These are phyloP conservation scores for Oxygymnocypris stewartii DNA, from an alignment of 2,113 vertebrate species.

Conservation along the genomic window DNA sequence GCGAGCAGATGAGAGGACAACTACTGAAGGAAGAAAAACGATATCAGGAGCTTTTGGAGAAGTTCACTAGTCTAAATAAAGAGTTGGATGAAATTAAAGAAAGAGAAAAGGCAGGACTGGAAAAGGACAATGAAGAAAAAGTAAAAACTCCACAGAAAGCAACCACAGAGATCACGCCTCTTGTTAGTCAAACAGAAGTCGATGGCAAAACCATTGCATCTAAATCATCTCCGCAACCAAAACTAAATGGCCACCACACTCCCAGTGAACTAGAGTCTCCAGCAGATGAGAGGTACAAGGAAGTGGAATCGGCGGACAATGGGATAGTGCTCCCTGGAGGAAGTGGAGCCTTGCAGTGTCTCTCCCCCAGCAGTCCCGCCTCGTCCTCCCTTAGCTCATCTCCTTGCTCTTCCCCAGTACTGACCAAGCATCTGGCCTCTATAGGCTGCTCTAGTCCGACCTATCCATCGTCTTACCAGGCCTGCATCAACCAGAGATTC, in stretches of 20 bases:
- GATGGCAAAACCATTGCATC: constrained; percentile 64
- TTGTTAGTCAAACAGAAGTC: constrained; percentile 82
- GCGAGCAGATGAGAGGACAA: constrained; percentile 83
- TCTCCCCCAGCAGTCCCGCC: constrained; percentile 85
- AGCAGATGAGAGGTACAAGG: constrained; percentile 62
- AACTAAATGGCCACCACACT: constrained; percentile 78
- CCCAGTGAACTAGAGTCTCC: constrained; percentile 66
- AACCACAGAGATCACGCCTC: constrained; percentile 62
- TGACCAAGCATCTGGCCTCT: constrained; percentile 83
- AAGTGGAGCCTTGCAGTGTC: constrained; percentile 63
- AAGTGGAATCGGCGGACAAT: constrained; percentile 78
- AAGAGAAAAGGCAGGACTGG: constrained; percentile 40
- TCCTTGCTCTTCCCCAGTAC: constrained; percentile 90
- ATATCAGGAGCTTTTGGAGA: constrained; percentile 81
- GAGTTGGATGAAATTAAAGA: constrained; percentile 57
- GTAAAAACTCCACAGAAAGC: constrained; percentile 5
- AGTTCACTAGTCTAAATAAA: constrained; percentile 68
- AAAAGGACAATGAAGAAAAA: constrained; percentile 27
- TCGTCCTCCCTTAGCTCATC: constrained; percentile 92
- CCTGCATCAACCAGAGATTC: constrained; percentile 94
- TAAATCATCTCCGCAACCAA: constrained; percentile 68
- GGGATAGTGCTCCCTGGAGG: constrained; percentile 65
- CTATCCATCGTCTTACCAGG: constrained; percentile 92
- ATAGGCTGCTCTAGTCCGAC: constrained; percentile 77
- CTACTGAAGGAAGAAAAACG: constrained; percentile 86